Evolutionary conservation across 1,140 invertebrate species (phyloP).

Genomic region (Solenopsis fugax): DNA sequence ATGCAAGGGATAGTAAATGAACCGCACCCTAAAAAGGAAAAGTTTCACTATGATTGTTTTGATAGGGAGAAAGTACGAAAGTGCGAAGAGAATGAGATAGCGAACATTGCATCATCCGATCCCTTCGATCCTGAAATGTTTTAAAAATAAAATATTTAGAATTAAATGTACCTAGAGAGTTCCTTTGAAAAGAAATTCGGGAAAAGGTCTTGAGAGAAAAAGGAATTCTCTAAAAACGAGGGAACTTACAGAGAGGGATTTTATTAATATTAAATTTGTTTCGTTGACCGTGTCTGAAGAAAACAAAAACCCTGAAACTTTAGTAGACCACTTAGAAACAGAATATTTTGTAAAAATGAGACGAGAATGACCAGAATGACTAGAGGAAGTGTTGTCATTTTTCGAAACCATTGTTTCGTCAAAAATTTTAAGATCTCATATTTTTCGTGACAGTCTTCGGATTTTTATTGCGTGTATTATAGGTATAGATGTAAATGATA

Average conservation of each 20-base stretch:
- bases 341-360: not conserved
- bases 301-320: not conserved
- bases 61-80: not conserved
- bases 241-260: not conserved
- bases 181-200: not conserved
- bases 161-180: not conserved
- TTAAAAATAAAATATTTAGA: not conserved
- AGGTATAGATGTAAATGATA: not conserved
- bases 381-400: not conserved
- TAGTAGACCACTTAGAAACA: not conserved
- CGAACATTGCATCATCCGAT: not conserved
- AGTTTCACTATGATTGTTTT: not conserved
- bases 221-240: not conserved
- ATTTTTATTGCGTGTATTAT: not conserved
- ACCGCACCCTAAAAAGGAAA: not conserved
- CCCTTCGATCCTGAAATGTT: not conserved
- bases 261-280: not conserved
- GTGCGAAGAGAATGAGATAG: not conserved
- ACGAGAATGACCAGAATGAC: not conserved
- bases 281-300: not conserved
- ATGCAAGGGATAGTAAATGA: not conserved
- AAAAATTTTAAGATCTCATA: not conserved
- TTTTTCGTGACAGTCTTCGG: not conserved
- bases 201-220: not conserved
- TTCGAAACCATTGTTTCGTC: not conserved